Evolutionary conservation across 2,113 vertebrate species (phyloP).

Genomic region (Apistogramma diplotaenia): DNA sequence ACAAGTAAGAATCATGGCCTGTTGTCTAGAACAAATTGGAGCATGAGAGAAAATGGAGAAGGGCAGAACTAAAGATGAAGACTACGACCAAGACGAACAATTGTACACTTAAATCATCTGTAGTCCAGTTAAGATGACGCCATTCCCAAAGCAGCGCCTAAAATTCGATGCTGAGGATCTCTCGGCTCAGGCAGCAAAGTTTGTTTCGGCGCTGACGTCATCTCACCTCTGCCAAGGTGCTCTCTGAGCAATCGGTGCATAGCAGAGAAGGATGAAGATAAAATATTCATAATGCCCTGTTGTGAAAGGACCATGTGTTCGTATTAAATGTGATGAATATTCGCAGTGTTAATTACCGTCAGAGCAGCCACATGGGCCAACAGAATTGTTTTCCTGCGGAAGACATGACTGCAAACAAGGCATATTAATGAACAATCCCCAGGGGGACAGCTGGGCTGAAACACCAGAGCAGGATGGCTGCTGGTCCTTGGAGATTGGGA

Average conservation of each 20-base stretch:
- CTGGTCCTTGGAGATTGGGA: slow-evolving; percentile 10
- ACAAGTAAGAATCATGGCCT: slow-evolving; percentile 18
- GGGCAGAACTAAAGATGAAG: background rate
- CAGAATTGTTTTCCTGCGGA: slow-evolving; percentile 57
- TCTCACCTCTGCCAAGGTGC: slow-evolving; percentile 62
- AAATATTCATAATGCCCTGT: slow-evolving; percentile 57
- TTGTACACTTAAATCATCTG: background rate
- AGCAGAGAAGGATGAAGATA: slow-evolving; percentile 25
- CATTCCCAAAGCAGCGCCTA: background rate
- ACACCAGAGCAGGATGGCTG: background rate
- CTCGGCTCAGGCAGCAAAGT: slow-evolving; percentile 24
- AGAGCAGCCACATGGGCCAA: slow-evolving; percentile 62
- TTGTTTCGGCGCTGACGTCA: slow-evolving; percentile 29
- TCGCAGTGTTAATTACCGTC: slow-evolving; percentile 63
- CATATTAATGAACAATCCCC: slow-evolving; percentile 55
- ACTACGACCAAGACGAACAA: background rate
- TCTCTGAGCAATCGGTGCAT: slow-evolving; percentile 23
- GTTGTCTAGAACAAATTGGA: slow-evolving; percentile 29
- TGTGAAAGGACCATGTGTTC: slow-evolving; percentile 65
- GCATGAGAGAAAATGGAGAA: background rate
- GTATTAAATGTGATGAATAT: slow-evolving; percentile 70
- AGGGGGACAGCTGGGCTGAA: slow-evolving; percentile 17
- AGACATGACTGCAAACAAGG: slow-evolving; percentile 59
- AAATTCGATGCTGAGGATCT: slow-evolving; percentile 1
- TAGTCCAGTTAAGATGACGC: background rate